Conservation (phyloP, 2,888 invertebrate species). For the Agapetus fuscipes region DNA sequence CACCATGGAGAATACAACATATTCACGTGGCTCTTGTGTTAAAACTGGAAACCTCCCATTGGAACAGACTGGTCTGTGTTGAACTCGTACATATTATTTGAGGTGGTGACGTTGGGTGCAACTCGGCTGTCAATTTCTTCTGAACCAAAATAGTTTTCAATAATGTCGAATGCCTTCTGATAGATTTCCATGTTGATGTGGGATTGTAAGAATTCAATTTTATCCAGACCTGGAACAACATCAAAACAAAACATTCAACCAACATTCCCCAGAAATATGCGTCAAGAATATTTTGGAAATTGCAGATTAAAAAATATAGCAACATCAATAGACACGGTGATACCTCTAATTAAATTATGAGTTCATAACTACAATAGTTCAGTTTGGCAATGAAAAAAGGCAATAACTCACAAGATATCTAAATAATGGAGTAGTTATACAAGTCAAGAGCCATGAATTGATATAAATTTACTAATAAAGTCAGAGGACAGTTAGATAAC, state of each 20-base stretch:
- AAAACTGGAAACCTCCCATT: slow-evolving; percentile 75
- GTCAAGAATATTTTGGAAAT: too few relatives aligned
- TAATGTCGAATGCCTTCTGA: slow-evolving; percentile 93
- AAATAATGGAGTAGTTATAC: too few relatives aligned
- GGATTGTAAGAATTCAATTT: slow-evolving; percentile 95
- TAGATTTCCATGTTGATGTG: slow-evolving; percentile 96
- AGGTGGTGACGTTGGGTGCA: slow-evolving; percentile 66
- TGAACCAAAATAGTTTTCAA: slow-evolving; percentile 91
- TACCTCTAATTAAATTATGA: too few relatives aligned
- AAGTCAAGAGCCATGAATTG: too few relatives aligned
- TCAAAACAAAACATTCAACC: slow-evolving; percentile 1
- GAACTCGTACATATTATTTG: slow-evolving; percentile 64
- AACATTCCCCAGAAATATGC: too few relatives aligned
- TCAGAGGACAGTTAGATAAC: too few relatives aligned
- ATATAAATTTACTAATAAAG: too few relatives aligned
- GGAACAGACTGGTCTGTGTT: slow-evolving; percentile 62
- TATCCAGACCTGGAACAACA: slow-evolving; percentile 71
- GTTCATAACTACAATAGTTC: too few relatives aligned
- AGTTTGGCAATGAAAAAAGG: too few relatives aligned
- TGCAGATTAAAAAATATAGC: too few relatives aligned
- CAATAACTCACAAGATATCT: too few relatives aligned
- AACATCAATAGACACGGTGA: too few relatives aligned
- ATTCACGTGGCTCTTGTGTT: slow-evolving; percentile 27
- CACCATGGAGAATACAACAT: slow-evolving; percentile 4
- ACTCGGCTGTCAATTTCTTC: slow-evolving; percentile 78